Evolutionary conservation across 2,797 vertebrate genomes (phyloP).

Genomic region (Leptodactylus fallax): DNA sequence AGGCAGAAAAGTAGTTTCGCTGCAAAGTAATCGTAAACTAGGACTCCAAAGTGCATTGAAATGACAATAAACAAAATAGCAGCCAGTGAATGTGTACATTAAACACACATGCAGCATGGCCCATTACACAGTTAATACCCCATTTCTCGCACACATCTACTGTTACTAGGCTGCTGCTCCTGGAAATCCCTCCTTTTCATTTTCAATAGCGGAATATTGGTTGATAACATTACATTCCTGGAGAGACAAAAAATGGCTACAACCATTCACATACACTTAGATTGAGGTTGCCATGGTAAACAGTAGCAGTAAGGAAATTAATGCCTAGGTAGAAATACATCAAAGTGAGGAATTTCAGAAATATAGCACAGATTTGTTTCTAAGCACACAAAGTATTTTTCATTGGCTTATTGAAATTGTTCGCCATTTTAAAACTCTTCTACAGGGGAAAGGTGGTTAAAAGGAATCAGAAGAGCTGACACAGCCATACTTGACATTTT

Average conservation of each 20-base stretch:
- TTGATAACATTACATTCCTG: constrained; percentile 1
- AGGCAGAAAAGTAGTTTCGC: constrained; percentile 11
- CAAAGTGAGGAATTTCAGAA: neutral
- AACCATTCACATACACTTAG: neutral
- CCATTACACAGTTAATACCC: constrained; percentile 24
- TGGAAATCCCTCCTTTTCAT: neutral
- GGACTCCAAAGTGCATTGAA: constrained; percentile 14
- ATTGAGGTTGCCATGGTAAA: neutral
- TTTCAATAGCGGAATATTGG: neutral
- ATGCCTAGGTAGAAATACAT: neutral
- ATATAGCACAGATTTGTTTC: neutral
- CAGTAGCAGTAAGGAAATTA: neutral
- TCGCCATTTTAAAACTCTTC: neutral
- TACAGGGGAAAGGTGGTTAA: neutral
- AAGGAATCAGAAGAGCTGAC: neutral
- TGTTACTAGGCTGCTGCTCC: constrained; percentile 8
- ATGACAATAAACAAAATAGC: constrained; percentile 28
- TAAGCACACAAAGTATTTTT: neutral
- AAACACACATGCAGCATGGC: constrained; percentile 33
- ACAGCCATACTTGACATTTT: neutral
- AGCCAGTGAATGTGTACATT: constrained; percentile 17
- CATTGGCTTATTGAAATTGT: neutral
- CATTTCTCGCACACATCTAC: neutral
- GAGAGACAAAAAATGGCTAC: neutral
- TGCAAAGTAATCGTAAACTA: constrained; percentile 4